These are phyloP conservation scores for Philypnodon macrostomus DNA, from an alignment of 2,797 vertebrate species.

Conservation along the genomic window DNA sequence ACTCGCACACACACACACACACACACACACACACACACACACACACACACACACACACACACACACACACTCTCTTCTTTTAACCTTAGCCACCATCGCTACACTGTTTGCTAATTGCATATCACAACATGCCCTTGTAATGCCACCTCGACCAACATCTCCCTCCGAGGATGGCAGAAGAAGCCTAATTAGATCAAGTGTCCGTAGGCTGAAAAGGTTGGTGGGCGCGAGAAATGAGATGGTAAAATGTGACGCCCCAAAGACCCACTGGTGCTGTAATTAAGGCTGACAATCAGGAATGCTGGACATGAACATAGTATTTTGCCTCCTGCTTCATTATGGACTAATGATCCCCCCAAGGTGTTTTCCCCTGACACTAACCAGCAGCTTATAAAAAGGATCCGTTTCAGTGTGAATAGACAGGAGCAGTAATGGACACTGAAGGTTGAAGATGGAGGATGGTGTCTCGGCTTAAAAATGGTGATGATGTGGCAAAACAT, in stretches of 20 bases:
- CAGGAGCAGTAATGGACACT: conserved; percentile 28
- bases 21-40: no score
- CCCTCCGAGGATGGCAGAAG: conserved; percentile 21
- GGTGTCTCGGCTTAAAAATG: conserved; percentile 31
- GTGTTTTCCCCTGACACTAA: conserved; percentile 63
- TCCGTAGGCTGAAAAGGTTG: conserved; percentile 44
- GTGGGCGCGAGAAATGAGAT: conserved; percentile 38
- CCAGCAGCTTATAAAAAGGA: conserved; percentile 63
- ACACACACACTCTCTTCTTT: no score
- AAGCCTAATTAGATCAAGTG: conserved; percentile 61
- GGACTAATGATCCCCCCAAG: conserved; percentile 65
- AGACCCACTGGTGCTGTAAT: conserved; percentile 54
- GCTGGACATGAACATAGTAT: conserved; percentile 55
- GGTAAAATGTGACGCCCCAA: conserved; percentile 39
- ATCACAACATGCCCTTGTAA: conserved; percentile 56
- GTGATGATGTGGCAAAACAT: conserved; percentile 26
- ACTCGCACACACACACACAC: no score
- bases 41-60: no score
- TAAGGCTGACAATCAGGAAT: conserved; percentile 72
- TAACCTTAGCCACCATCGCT: conserved; percentile 37
- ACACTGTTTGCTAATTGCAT: conserved; percentile 52
- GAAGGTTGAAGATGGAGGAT: conserved; percentile 40
- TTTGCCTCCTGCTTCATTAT: conserved; percentile 73
- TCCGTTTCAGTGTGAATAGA: conserved; percentile 38
- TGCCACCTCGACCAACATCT: conserved; percentile 23